Base-by-base conservation (phyloP, 2,113 vertebrate genomes). In the Setophaga coronata region DNA sequence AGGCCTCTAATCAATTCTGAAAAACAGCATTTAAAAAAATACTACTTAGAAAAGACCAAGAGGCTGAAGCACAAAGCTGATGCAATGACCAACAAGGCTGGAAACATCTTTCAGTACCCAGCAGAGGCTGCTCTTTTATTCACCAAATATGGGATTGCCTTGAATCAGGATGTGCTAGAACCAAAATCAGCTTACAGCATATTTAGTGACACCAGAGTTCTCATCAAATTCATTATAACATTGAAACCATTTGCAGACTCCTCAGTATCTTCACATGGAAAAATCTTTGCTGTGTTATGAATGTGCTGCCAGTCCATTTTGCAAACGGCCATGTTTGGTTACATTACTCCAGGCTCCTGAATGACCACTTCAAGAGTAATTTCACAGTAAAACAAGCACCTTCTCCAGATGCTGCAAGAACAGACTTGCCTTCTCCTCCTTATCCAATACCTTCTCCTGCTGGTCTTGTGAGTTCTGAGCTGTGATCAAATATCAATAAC, bases 31-130 rank as follows among this genome's bases (percentile, higher is more conserved):
- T 96, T 98, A 8, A 94, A 98, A 29, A 98, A 99, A 88, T 96
- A 99, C 95, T 98, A 99, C 87, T 97, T 99, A 94, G 99, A 98
- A 96, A 99, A 99, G 95, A 98, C 98, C 79, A 99, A 99, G 93
- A 99, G 91, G 90, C 97, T 99, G 93, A 99, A 99, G 98, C 98
- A 99, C 96, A 99, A 98, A 98, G 99, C 99, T 29, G 99, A 99
- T 67, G 98, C 97, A 67, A 99, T 98, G 98, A 94, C 93, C 0
- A 97, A 99, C 87, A 99, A 99, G 91, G 96, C 97, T 70, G 98
- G 85, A 26, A 99, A 98, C 96, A 98, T 98, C 19, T 98, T 99
- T 86, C 98, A 97, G 94, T 99, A 99, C 97, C 87, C 1, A 0
- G 8, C 99, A 95, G 99, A 99, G 54, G 98, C 99, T 2, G 98